These are phyloP conservation scores for Calameuta idolon DNA, from an alignment of 2,888 invertebrate species.

Conservation along the genomic window DNA sequence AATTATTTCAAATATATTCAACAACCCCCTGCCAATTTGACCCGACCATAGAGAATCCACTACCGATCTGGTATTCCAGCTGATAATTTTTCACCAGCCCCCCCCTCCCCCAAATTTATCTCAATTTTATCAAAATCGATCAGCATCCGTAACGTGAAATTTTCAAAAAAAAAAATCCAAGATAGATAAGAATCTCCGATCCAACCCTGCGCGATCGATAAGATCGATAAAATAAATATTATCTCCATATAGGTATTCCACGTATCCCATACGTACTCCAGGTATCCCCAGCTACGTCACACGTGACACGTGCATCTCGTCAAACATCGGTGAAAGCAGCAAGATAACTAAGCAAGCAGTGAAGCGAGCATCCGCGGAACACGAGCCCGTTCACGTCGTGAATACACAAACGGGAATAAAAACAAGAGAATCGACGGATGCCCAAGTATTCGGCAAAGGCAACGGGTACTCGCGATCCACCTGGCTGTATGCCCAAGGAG, in stretches of 20 bases:
- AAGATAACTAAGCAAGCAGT: conserved; percentile 22
- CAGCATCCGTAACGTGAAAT: too few species aligned
- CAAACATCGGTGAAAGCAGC: conserved; percentile 31
- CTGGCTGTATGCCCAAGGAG: conserved; percentile 2
- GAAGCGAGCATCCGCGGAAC: background rate
- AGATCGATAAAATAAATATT: background rate
- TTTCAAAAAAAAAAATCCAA: background rate
- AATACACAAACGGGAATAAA: conserved; percentile 4
- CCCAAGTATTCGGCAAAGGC: conserved; percentile 12
- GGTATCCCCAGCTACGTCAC: background rate
- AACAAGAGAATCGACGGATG: conserved; percentile 17
- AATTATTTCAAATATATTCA: too few species aligned
- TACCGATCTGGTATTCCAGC: too few species aligned
- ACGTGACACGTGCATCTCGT: conserved; percentile 16
- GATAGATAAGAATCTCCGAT: background rate
- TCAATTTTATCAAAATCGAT: too few species aligned
- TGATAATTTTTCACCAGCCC: too few species aligned
- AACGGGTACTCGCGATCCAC: background rate
- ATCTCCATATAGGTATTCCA: background rate
- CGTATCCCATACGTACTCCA: background rate
- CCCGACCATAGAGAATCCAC: background rate
- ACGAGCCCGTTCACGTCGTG: conserved; percentile 5
- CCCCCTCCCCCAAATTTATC: too few species aligned
- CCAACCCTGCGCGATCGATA: background rate
- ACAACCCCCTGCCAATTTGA: too few species aligned